phyloP scores from a whole-genome alignment of 2,888 invertebrate genomes.

The Hyposoter didymator region DNA sequence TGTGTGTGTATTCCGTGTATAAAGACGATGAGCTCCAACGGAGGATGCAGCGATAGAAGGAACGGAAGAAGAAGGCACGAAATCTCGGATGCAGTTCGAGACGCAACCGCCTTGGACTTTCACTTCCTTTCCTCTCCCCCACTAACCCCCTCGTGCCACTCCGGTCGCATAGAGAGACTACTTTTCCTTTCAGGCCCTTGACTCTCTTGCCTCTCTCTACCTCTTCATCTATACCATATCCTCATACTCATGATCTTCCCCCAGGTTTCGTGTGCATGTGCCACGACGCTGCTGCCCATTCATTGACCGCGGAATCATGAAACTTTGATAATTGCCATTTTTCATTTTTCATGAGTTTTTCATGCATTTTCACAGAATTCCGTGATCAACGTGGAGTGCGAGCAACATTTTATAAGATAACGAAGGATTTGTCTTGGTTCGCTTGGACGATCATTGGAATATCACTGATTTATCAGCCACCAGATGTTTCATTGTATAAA shows the following conservation, averaged over 20 bases:
- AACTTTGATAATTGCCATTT: neutral
- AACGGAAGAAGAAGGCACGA: conserved; percentile 70
- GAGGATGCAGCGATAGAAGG: conserved; percentile 67
- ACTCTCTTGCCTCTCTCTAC: conserved; percentile 51
- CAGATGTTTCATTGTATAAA: neutral
- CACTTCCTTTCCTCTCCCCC: conserved; percentile 82
- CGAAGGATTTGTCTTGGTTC: neutral
- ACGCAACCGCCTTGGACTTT: conserved; percentile 80
- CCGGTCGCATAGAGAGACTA: conserved; percentile 79
- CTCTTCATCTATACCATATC: conserved; percentile 52
- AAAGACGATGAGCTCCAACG: conserved; percentile 36
- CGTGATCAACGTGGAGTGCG: neutral
- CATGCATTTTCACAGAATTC: neutral
- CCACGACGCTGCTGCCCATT: neutral
- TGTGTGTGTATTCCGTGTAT: neutral
- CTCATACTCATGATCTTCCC: conserved; percentile 24
- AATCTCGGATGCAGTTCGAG: conserved; percentile 78
- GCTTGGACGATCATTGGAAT: neutral
- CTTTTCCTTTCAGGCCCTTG: conserved; percentile 81
- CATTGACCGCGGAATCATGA: neutral
- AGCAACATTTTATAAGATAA: neutral
- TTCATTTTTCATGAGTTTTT: neutral
- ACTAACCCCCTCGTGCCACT: conserved; percentile 43
- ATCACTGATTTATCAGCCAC: neutral
- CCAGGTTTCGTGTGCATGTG: neutral